Evolutionary conservation across 2,888 invertebrate species (phyloP), one percentile per base, ranked within the genome.

Genomic region (Molanna angustata): DNA sequence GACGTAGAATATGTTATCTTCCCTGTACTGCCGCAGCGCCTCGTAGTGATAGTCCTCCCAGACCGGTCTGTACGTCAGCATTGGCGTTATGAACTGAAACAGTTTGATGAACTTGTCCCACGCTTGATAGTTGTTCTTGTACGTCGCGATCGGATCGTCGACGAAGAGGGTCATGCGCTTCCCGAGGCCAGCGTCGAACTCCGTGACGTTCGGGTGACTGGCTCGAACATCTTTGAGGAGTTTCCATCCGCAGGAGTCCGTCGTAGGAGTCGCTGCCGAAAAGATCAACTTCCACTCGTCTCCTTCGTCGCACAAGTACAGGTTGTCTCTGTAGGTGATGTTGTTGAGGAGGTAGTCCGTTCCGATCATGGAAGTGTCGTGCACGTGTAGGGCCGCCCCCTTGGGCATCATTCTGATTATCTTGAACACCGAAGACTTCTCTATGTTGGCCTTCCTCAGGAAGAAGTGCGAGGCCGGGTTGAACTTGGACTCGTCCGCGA

Each of bases 391-490:
- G 0, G 82, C 80, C 0, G 80, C 85, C 2, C 88, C 91, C 70
- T 91, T 91, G 0, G 91, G 91, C 76, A 91, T 78, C 27, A 68
- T 69, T 56, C 78, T 73, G 9, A 91, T 79, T 4, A 88, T 74
- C 59, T 79, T 68, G 63, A 83, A 89, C 0, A 90, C 81, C 55
- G 79, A 73, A 0, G 88, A 86, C 0, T 72, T 60, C 4, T 77
- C 71, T 37, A 90, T 84, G 13, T 71, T 66, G 1, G 75, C 63
- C 62, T 80, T 80, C 2, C 82, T 80, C 1, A 72, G 65, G 63
- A 89, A 82, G 62, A 86, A 85, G 64, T 86, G 86, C 18, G 74
- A 73, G 0, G 85, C 79, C 1, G 88, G 83, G 35, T 82, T 76
- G 65, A 83, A 89, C 16, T 73, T 68, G 51, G 73, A 70, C 1